A percentile compares a stretch with the other conserved stretches of the same genome.
These are phyloP conservation scores for Muscidifurax raptorellus DNA, from an alignment of 1,140 invertebrate species.

Conservation along the genomic window DNA sequence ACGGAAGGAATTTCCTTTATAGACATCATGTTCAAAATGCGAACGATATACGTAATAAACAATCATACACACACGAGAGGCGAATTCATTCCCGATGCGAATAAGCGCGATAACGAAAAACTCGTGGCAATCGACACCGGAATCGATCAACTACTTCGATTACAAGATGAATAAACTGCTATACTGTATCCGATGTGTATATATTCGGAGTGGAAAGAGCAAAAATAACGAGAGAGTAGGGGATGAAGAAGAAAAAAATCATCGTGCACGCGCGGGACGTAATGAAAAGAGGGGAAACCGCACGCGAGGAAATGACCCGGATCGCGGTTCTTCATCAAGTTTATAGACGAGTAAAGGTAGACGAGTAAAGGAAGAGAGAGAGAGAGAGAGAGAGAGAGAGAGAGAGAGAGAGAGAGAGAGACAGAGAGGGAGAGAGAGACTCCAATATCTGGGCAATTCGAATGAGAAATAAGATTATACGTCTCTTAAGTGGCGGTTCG, in stretches of 20 bases:
- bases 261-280: background rate
- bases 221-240: background rate
- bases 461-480: constrained; percentile 54
- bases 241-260: background rate
- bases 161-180: background rate
- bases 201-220: background rate
- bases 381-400: background rate
- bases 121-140: constrained; percentile 14
- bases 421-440: background rate
- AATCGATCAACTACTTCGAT: constrained; percentile 32
- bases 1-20: background rate
- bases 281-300: constrained; percentile 19
- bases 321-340: constrained; percentile 27
- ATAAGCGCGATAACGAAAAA: constrained; percentile 36
- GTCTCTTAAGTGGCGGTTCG: constrained; percentile 47
- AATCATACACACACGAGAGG: constrained; percentile 13
- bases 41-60: constrained; percentile 34
- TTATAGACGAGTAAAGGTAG: background rate
- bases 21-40: background rate
- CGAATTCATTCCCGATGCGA: constrained; percentile 44
- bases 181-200: background rate
- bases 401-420: background rate
- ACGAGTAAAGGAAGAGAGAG: too few species aligned
- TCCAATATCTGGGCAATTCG: constrained; percentile 49
- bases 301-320: constrained; percentile 20